A percentile compares a stretch with the other conserved stretches of the same genome.
phyloP scores from a whole-genome alignment of 1,140 invertebrate genomes.

The Brachionus paranguensis region DNA sequence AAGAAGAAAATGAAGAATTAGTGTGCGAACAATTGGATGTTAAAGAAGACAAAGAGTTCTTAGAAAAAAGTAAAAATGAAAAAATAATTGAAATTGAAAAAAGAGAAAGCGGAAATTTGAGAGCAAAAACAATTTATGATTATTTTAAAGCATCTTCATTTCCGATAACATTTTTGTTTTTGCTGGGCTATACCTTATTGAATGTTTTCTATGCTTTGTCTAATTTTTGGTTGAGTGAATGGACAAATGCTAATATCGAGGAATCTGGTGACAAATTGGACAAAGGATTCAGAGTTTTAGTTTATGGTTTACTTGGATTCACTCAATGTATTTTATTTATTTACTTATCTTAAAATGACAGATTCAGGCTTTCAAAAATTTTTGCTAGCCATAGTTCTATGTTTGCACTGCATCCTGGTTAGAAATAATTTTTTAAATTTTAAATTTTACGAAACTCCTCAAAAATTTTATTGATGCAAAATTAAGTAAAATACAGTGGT shows the following conservation, averaged over 20 bases:
- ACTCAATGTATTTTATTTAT: neutral
- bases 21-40: neutral
- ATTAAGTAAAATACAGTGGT: no score
- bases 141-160: slow-evolving; percentile 23
- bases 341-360: no score
- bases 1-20: neutral
- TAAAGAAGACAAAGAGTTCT: neutral
- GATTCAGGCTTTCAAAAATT: no score
- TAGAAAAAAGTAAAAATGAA: neutral
- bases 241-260: slow-evolving; percentile 9
- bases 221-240: slow-evolving; percentile 34
- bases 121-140: neutral
- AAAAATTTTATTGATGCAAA: no score
- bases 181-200: slow-evolving; percentile 1
- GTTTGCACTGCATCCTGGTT: no score
- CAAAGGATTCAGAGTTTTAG: slow-evolving; percentile 39
- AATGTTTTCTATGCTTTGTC: neutral
- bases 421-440: no score
- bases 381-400: no score
- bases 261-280: neutral
- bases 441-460: no score
- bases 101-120: neutral
- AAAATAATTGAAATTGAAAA: slow-evolving; percentile 39
- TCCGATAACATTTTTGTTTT: neutral
- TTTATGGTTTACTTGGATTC: slow-evolving; percentile 44